Percentiles rank a stretch among this genome's conserved stretches.
Evolutionary conservation across 2,888 invertebrate species (phyloP).

Genomic region (Myopa testacea): DNA sequence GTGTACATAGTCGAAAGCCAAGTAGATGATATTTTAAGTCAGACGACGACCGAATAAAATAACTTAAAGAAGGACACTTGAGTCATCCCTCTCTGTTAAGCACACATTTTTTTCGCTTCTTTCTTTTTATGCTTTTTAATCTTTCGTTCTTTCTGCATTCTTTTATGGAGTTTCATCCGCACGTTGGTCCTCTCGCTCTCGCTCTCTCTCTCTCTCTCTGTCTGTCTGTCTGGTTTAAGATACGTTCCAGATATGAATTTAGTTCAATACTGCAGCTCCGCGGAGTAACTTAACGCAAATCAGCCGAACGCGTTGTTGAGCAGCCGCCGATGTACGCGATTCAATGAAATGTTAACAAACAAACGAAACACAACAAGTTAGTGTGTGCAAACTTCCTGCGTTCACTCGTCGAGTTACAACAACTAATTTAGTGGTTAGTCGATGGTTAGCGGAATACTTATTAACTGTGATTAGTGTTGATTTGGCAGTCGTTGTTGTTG

Average conservation of each 20-base stretch:
- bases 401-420: no score
- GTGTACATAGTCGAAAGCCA: not conserved
- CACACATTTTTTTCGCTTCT: slow-evolving; percentile 16
- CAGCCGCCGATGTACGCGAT: not conserved
- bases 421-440: no score
- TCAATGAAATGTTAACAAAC: not conserved
- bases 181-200: slow-evolving; percentile 13
- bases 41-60: slow-evolving; percentile 16
- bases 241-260: slow-evolving; percentile 36
- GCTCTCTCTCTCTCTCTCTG: not conserved
- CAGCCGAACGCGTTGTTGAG: slow-evolving; percentile 1
- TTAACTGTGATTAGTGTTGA: no score
- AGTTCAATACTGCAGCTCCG: slow-evolving; percentile 43
- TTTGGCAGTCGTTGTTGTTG: no score
- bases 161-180: slow-evolving; percentile 42
- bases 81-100: slow-evolving; percentile 49
- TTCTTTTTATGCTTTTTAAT: slow-evolving; percentile 4
- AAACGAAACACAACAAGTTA: no score
- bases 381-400: no score
- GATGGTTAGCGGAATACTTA: no score
- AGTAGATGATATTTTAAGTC: not conserved
- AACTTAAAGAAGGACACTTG: slow-evolving; percentile 58
- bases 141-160: slow-evolving; percentile 36
- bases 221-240: not conserved
- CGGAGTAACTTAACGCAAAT: slow-evolving; percentile 39